These are phyloP conservation scores for Nebria ingens DNA, from an alignment of 1,140 invertebrate genomes.

Conservation along the genomic window DNA sequence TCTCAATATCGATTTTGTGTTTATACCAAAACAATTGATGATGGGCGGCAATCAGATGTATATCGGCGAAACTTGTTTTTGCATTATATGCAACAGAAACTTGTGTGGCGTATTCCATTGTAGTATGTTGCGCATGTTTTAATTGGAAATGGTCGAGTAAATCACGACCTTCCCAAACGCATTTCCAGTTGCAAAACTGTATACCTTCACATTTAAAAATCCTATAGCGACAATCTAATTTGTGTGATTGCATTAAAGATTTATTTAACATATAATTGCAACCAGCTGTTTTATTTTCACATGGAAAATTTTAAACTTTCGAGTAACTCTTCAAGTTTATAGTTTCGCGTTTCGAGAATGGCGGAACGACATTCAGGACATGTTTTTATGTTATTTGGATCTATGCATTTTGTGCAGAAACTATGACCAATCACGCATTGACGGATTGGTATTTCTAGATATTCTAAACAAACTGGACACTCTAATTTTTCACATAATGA, in stretches of 20 bases:
- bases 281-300: background rate
- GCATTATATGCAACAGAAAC: background rate
- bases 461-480: background rate
- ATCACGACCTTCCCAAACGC: background rate
- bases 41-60: background rate
- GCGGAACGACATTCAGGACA: background rate
- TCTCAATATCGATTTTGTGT: conserved; percentile 1
- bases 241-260: background rate
- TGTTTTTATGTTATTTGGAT: background rate
- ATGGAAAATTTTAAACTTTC: background rate
- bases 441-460: background rate
- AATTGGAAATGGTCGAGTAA: background rate
- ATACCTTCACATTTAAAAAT: background rate
- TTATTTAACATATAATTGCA: background rate
- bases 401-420: background rate
- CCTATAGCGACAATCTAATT: background rate
- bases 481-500: background rate
- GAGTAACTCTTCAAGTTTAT: background rate
- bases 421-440: background rate
- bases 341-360: background rate
- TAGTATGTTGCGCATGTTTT: background rate
- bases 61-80: background rate
- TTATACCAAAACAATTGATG: conserved; percentile 1
- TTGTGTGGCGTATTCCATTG: background rate
- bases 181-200: background rate